Evolutionary conservation across 64 coral and sea anemone species (phyloP).

Genomic region (Montipora capricornis): DNA sequence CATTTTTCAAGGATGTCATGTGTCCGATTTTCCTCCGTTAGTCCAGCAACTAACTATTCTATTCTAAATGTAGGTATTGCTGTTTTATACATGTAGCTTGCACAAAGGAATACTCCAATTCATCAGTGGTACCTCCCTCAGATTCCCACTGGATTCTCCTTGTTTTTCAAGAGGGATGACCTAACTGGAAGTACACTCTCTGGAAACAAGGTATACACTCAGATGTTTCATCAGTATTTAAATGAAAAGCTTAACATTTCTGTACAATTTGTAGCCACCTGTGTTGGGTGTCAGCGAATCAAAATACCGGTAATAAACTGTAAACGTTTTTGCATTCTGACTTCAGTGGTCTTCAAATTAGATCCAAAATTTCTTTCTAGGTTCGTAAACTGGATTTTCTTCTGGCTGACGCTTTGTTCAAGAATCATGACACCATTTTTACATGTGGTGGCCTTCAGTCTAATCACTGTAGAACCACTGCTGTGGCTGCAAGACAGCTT

Average conservation of each 20-base stretch:
- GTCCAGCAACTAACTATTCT: not conserved
- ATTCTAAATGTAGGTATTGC: conserved; percentile 1
- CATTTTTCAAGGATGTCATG: too few species aligned
- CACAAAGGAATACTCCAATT: conserved; percentile 60
- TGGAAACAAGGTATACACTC: conserved; percentile 63
- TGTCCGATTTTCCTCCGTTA: too few species aligned
- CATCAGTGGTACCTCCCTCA: conserved; percentile 46
- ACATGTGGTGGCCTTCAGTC: conserved; percentile 76
- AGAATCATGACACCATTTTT: conserved; percentile 73
- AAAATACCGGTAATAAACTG: too few species aligned
- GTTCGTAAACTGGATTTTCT: conserved; percentile 81
- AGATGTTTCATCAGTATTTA: too few species aligned
- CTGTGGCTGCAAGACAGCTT: conserved; percentile 69
- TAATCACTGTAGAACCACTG: conserved; percentile 79
- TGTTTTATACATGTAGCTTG: conserved; percentile 52
- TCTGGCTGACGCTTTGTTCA: conserved; percentile 72
- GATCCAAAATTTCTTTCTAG: not conserved
- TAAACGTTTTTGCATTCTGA: too few species aligned
- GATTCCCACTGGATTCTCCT: conserved; percentile 48
- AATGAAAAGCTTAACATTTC: too few species aligned
- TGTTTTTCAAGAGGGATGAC: conserved; percentile 75
- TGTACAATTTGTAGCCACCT: too few species aligned
- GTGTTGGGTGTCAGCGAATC: too few species aligned
- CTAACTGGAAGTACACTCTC: conserved; percentile 62
- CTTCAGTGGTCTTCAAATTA: too few species aligned